Conservation (phyloP, 1,140 invertebrate species). For the Drosophila ogumai region DNA sequence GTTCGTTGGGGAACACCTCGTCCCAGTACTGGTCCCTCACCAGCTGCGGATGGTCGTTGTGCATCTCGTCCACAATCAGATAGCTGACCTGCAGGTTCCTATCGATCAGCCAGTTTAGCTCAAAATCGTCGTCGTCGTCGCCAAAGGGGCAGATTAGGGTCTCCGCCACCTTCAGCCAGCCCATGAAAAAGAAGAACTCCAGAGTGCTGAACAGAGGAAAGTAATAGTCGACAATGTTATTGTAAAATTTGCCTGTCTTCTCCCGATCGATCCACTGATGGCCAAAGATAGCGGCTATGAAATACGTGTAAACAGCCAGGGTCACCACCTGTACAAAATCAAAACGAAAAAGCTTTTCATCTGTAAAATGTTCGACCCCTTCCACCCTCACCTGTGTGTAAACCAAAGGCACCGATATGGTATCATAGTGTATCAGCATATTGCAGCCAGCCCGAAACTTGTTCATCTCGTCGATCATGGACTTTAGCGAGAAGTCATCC, state of each 20-base stretch:
- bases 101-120: constrained; percentile 94
- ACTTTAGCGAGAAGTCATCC: constrained; percentile 96
- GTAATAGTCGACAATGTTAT: constrained; percentile 88
- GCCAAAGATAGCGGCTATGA: constrained; percentile 90
- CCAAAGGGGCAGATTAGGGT: constrained; percentile 93
- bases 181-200: constrained; percentile 94
- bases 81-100: constrained; percentile 94
- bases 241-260: constrained; percentile 61
- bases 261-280: constrained; percentile 89
- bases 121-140: constrained; percentile 92
- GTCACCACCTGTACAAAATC: constrained; percentile 89
- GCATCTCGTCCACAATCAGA: constrained; percentile 97
- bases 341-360: neutral
- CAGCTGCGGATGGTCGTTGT: constrained; percentile 94
- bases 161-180: constrained; percentile 94
- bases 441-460: constrained; percentile 94
- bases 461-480: constrained; percentile 95
- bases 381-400: constrained; percentile 92
- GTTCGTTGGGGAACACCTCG: constrained; percentile 91
- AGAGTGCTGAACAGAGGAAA: constrained; percentile 94
- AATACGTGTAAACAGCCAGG: constrained; percentile 96
- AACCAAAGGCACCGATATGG: constrained; percentile 95
- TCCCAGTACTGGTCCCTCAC: constrained; percentile 96
- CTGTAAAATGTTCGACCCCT: neutral
- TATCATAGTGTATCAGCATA: constrained; percentile 93